Evolutionary conservation across 1,140 invertebrate species (phyloP), one percentile per base, ranked within the genome.

Genomic region (Charaxes varanes): DNA sequence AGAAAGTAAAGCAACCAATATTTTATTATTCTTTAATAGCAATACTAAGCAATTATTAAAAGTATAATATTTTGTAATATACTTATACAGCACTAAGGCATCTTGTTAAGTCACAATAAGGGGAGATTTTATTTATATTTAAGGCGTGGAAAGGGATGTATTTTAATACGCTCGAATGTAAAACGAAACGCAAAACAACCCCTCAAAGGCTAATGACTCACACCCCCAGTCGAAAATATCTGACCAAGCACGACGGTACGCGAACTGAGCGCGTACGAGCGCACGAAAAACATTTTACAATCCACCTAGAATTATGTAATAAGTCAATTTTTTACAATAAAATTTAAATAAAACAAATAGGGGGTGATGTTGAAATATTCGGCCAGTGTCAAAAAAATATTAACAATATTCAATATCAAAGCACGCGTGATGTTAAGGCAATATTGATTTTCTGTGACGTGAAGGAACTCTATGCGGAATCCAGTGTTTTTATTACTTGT

Each of bases 381-480:
- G 6, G 16, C 16, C 11, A 38, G 36, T 46, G 41, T 37, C 41
- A 31, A 16, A 21, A 17, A 40, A 46, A 49, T 46, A 38, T 23
- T 18, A 12, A 23, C 40, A 10, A 17, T 31, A 10, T 17, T 10
- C 14, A 10, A 18, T 17, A 31, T 14, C 28, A 31, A 17, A 31
- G 28, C 28, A 36, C 45, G 44, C 45, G 61, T 61, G 58, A 62
- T 62, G 56, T 63, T 50, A 38, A 49, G 54, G 43, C 42, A 53
- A 53, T 80, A 80, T 80, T 65, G 76, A 80, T 80, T 80, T 80
- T 80, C 59, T 43, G 51, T 71, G 70, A 69, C 67, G 63, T 65
- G 51, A 40, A 30, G 52, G 45, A 56, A 62, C 54, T 41, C 52
- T 63, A 62, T 72, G 65, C 71, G 64, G 71, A 61, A 54, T 58